These are phyloP conservation scores for Brachionus rotundiformis DNA, from an alignment of 1,140 invertebrate genomes.

Conservation along the genomic window DNA sequence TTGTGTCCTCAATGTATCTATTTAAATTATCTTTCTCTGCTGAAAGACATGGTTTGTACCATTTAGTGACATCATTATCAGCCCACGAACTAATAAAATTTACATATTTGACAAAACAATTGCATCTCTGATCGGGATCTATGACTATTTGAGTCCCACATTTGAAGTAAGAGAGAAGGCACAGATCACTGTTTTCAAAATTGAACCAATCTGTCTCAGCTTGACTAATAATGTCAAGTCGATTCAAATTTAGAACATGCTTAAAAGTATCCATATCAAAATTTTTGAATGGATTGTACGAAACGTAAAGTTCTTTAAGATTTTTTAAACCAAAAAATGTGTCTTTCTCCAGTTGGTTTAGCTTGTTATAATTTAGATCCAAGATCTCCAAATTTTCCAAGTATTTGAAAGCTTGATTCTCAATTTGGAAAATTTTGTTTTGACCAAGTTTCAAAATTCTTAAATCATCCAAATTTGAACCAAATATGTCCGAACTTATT, in stretches of 20 bases:
- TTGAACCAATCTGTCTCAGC: constrained; percentile 42
- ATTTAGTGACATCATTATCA: neutral
- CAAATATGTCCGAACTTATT: neutral
- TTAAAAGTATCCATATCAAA: constrained; percentile 18
- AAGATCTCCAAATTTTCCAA: constrained; percentile 11
- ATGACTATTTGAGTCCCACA: constrained; percentile 36
- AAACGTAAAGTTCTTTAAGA: neutral
- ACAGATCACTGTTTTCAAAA: constrained; percentile 40
- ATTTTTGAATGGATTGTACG: constrained; percentile 41
- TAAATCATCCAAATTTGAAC: neutral
- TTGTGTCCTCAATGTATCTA: neutral
- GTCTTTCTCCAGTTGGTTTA: neutral
- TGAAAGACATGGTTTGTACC: neutral
- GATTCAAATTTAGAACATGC: neutral
- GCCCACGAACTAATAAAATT: neutral
- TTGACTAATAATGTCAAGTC: constrained; percentile 21
- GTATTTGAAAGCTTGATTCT: neutral
- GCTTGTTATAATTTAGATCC: neutral
- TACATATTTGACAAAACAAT: constrained; percentile 47
- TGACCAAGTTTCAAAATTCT: neutral
- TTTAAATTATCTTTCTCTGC: constrained; percentile 31
- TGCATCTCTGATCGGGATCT: constrained; percentile 32
- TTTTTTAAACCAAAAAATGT: constrained; percentile 19
- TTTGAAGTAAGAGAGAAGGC: constrained; percentile 43
- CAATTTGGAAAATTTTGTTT: neutral